phyloP scores from a whole-genome alignment of 2,113 vertebrate species.

The Pandion haliaetus region DNA sequence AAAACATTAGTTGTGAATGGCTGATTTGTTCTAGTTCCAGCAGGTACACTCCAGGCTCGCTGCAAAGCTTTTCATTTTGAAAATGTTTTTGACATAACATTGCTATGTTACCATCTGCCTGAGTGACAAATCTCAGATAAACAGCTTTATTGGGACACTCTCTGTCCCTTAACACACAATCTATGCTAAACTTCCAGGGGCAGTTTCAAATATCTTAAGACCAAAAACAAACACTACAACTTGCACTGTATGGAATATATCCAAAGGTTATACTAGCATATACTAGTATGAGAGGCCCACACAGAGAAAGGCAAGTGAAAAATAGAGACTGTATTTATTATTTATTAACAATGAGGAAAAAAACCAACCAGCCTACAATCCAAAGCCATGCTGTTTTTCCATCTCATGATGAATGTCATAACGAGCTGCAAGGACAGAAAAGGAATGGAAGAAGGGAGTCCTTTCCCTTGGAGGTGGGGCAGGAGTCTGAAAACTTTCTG shows the following conservation, averaged over 20 bases:
- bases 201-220: neutral
- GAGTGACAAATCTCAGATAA: constrained; percentile 44
- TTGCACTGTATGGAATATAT: neutral
- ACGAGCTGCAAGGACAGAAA: neutral
- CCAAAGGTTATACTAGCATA: neutral
- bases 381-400: neutral
- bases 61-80: constrained; percentile 48
- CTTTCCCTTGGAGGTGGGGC: neutral
- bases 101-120: constrained; percentile 7
- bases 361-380: neutral
- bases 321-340: neutral
- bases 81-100: constrained; percentile 14
- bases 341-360: neutral
- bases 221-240: neutral
- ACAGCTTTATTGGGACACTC: neutral
- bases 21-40: constrained; percentile 9
- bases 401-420: neutral
- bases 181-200: neutral
- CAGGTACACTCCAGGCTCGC: constrained; percentile 27
- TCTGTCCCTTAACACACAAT: neutral
- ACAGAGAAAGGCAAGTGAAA: neutral
- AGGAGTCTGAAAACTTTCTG: neutral
- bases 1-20: neutral
- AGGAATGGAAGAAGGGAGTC: neutral
- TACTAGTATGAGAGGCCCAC: neutral